Evolutionary conservation across 2,797 vertebrate species (phyloP).

Genomic region (Lepilemur ruficaudatus): DNA sequence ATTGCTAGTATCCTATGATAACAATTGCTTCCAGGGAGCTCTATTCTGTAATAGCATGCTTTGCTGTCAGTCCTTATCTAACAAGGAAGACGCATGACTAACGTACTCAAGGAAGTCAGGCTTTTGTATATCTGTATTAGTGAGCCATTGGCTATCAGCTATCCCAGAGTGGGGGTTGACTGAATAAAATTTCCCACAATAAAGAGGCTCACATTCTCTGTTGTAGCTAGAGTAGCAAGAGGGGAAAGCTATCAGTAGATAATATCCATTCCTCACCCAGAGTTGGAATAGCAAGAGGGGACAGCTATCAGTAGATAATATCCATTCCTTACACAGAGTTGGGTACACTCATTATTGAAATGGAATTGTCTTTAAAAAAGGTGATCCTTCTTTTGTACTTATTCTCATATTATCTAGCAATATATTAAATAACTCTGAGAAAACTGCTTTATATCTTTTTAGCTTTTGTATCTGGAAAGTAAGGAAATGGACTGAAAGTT

Average conservation of each 20-base stretch:
- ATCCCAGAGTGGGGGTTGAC: fast-evolving
- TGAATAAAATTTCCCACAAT: not conserved
- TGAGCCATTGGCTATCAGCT: not conserved
- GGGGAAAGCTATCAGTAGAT: not conserved
- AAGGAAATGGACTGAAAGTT: not conserved
- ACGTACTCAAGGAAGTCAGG: not conserved
- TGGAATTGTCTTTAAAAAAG: not conserved
- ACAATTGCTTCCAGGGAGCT: not conserved
- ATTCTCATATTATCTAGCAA: not conserved
- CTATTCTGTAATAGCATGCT: not conserved
- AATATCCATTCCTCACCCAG: not conserved
- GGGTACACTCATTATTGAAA: not conserved
- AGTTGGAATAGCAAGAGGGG: not conserved
- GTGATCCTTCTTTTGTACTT: not conserved
- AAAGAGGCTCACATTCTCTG: not conserved
- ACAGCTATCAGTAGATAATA: not conserved
- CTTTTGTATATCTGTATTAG: not conserved
- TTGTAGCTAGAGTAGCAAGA: not conserved
- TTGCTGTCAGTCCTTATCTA: not conserved
- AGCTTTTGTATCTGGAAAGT: not conserved
- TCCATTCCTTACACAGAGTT: not conserved
- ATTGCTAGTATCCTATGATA: not conserved
- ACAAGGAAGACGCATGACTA: not conserved
- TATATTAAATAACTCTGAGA: not conserved
- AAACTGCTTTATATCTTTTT: not conserved